Evolutionary conservation across 1,140 invertebrate species (phyloP).

Genomic region (Zophobas atratus): DNA sequence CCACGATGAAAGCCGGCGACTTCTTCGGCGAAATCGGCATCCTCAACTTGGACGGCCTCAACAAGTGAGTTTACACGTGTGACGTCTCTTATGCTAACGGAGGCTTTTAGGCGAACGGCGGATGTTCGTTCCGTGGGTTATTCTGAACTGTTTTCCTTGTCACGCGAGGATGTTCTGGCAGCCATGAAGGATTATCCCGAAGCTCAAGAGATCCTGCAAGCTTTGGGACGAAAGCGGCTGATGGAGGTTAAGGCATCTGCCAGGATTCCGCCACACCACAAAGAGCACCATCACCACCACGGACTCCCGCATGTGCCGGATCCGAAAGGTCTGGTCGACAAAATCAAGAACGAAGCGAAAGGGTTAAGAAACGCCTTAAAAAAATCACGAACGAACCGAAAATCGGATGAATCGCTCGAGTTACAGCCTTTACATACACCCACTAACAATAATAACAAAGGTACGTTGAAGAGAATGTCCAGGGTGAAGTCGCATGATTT

Average conservation of each 20-base stretch:
- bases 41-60: conserved; percentile 94
- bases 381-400: conserved; percentile 70
- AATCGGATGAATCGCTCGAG: conserved; percentile 77
- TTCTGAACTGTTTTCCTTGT: conserved; percentile 95
- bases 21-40: conserved; percentile 99
- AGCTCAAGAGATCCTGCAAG: conserved; percentile 94
- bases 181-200: conserved; percentile 98
- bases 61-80: conserved; percentile 80
- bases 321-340: conserved; percentile 82
- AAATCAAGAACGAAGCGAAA: conserved; percentile 83
- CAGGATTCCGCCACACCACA: conserved; percentile 67
- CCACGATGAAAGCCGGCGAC: conserved; percentile 97
- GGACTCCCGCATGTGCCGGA: conserved; percentile 45
- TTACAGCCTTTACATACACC: conserved; percentile 74
- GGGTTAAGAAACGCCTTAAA: conserved; percentile 73
- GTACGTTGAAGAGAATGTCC: conserved; percentile 79
- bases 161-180: conserved; percentile 93
- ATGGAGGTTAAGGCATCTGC: conserved; percentile 80
- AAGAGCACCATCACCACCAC: conserved; percentile 59
- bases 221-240: conserved; percentile 87
- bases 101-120: conserved; percentile 84
- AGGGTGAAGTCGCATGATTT: conserved; percentile 67
- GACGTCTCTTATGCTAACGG: too few relatives aligned
- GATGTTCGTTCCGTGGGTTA: conserved; percentile 97
- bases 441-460: conserved; percentile 60